A percentile compares a stretch with the other conserved stretches of the same genome.
Conservation (phyloP, 2,797 vertebrate genomes). For the Spinus olivaceus region DNA sequence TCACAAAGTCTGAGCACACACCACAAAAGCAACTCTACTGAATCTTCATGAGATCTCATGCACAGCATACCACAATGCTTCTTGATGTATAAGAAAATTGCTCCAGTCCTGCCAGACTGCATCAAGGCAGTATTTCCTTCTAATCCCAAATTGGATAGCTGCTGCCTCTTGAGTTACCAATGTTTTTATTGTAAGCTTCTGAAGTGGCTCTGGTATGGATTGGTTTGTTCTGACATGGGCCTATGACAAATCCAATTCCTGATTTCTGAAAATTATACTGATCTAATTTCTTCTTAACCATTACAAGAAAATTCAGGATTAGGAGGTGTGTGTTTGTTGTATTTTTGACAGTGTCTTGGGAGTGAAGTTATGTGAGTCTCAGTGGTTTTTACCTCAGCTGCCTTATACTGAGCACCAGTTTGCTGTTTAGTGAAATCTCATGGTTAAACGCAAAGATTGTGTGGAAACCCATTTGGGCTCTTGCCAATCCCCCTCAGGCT, state of each 20-base stretch:
- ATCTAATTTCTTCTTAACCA: not conserved
- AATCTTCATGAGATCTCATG: not conserved
- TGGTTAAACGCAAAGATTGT: not conserved
- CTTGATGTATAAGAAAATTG: not conserved
- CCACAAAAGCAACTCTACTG: not conserved
- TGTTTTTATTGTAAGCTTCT: not conserved
- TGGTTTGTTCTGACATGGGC: not conserved
- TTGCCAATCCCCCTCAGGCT: constrained; percentile 67
- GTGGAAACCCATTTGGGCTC: constrained; percentile 2
- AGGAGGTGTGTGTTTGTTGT: not conserved
- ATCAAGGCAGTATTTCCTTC: not conserved
- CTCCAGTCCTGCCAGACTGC: not conserved
- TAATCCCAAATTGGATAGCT: not conserved
- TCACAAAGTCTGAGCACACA: not conserved
- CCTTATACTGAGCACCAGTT: not conserved
- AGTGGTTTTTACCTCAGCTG: not conserved
- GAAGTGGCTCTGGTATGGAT: not conserved
- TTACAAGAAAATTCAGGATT: not conserved
- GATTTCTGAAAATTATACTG: not conserved
- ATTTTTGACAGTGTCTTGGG: not conserved
- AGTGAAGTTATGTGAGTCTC: not conserved
- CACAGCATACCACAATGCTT: not conserved
- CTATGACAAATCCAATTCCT: not conserved
- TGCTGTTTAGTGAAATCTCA: not conserved
- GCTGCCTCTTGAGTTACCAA: not conserved